Conservation (phyloP, 2,113 vertebrate genomes). For the Oxygymnocypris stewartii region DNA sequence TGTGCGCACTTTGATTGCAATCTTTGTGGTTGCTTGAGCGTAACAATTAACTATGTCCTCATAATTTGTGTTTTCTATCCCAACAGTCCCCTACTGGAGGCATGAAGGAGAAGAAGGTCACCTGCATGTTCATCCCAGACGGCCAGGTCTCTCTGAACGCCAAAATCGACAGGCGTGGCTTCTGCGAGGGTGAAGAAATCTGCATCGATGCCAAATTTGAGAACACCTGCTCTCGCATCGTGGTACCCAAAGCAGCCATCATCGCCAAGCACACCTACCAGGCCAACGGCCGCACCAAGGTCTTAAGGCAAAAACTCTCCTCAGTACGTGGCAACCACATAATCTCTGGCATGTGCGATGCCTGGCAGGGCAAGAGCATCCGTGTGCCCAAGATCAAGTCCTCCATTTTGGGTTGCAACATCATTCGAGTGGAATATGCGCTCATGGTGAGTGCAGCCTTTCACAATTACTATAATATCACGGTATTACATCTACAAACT, state of each 20-base stretch:
- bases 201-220: conserved; percentile 94
- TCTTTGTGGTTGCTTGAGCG: background rate
- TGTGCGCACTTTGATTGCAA: too few relatives aligned
- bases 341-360: conserved; percentile 89
- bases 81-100: conserved; percentile 85
- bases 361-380: conserved; percentile 91
- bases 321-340: conserved; percentile 93
- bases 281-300: conserved; percentile 84
- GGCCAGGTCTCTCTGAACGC: conserved; percentile 84
- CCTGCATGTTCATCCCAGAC: conserved; percentile 84
- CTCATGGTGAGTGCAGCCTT: conserved; percentile 82
- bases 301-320: conserved; percentile 86
- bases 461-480: background rate
- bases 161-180: conserved; percentile 89
- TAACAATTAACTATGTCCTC: background rate
- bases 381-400: conserved; percentile 91
- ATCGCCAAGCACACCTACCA: conserved; percentile 91
- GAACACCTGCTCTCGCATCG: conserved; percentile 96
- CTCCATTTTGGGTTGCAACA: conserved; percentile 90
- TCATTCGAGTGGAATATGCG: conserved; percentile 92
- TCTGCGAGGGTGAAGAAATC: conserved; percentile 94
- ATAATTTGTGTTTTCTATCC: background rate
- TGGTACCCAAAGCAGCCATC: conserved; percentile 95
- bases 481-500: background rate
- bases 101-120: conserved; percentile 93